Percentiles rank a stretch among this genome's conserved stretches.
phyloP scores from a whole-genome alignment of 1,140 invertebrate species.

The Aleiodes sp. region DNA sequence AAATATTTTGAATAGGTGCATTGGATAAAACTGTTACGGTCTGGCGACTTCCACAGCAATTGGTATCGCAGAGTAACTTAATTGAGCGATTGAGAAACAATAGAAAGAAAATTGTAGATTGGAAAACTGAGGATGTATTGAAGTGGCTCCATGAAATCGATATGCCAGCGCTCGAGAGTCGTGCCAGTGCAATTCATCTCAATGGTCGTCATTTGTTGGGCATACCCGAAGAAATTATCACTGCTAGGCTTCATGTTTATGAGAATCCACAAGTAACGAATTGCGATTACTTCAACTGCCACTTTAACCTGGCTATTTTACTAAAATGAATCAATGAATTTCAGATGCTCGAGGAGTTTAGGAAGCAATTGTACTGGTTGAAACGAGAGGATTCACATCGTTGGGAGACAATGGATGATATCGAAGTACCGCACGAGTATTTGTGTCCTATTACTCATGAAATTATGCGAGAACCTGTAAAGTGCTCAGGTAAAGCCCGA shows the following conservation, averaged over 20 bases:
- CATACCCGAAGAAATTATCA: slow-evolving; percentile 67
- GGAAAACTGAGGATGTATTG: slow-evolving; percentile 71
- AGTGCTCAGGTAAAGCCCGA: slow-evolving; percentile 69
- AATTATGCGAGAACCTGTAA: slow-evolving; percentile 81
- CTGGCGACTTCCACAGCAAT: slow-evolving; percentile 69
- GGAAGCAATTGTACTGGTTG: slow-evolving; percentile 67
- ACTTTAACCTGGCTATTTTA: slow-evolving; percentile 14
- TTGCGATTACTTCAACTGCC: too few species aligned
- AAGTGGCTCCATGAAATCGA: slow-evolving; percentile 73
- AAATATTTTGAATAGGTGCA: too few species aligned
- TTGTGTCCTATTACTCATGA: slow-evolving; percentile 86
- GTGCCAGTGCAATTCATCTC: slow-evolving; percentile 65
- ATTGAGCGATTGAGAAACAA: slow-evolving; percentile 54
- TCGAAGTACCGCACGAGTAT: slow-evolving; percentile 72
- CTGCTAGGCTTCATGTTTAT: slow-evolving; percentile 65
- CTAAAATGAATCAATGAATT: slow-evolving; percentile 25
- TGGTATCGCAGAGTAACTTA: slow-evolving; percentile 60
- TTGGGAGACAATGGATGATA: slow-evolving; percentile 41
- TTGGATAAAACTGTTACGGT: slow-evolving; percentile 68
- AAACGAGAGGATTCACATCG: slow-evolving; percentile 56
- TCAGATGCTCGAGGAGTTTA: slow-evolving; percentile 48
- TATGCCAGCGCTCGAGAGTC: slow-evolving; percentile 64
- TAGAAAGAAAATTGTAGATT: slow-evolving; percentile 61
- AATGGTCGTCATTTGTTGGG: slow-evolving; percentile 71
- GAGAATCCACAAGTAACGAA: slow-evolving; percentile 48